Base-by-base conservation (phyloP, 1,140 invertebrate species). In the Oryzaephilus surinamensis region DNA sequence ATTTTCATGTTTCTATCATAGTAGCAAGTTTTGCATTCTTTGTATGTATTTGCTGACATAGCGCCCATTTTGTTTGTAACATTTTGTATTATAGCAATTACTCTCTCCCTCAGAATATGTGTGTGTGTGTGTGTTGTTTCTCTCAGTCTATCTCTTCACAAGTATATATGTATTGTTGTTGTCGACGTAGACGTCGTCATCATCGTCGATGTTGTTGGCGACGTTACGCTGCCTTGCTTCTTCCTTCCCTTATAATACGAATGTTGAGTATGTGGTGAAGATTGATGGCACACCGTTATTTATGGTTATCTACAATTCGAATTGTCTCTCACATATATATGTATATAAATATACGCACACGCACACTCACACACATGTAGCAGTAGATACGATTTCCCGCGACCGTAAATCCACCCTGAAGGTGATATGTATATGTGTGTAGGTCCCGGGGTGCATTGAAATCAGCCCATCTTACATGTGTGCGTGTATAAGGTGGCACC, bases 381-480 rank as follows among this genome's bases (percentile, higher is more conserved):
- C n/a, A 5, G 45, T 37, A 38, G 41, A 48, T 48, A 39, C 45
- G 51, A 55, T 50, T 48, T n/a, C n/a, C n/a, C n/a, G 46, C 38
- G 38, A 43, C 42, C 45, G 52, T 56, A 56, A 56, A 54, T 53
- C 48, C 46, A 47, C 35, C 33, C 41, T 19, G 38, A 37, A 45
- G 41, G 50, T 52, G 51, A 57, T 54, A 45, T 55, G 50, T 57
- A 48, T 41, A 41, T 42, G 45, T 55, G 48, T 57, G 49, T 41
- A 43, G 41, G 29, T 54, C 49, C 55, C 30, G 43, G 55, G 54
- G 55, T 50, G 46, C 51, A n/a, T n/a, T n/a, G n/a, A n/a, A n/a
- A n/a, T n/a, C n/a, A n/a, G n/a, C n/a, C n/a, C n/a, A n/a, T n/a
- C n/a, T 16, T 36, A 16, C 20, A 27, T 20, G 16, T 29, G 15